Percentiles rank a stretch among this genome's conserved stretches.
phyloP scores from a whole-genome alignment of 2,888 invertebrate species.

The Tubiluchus corallicola region DNA sequence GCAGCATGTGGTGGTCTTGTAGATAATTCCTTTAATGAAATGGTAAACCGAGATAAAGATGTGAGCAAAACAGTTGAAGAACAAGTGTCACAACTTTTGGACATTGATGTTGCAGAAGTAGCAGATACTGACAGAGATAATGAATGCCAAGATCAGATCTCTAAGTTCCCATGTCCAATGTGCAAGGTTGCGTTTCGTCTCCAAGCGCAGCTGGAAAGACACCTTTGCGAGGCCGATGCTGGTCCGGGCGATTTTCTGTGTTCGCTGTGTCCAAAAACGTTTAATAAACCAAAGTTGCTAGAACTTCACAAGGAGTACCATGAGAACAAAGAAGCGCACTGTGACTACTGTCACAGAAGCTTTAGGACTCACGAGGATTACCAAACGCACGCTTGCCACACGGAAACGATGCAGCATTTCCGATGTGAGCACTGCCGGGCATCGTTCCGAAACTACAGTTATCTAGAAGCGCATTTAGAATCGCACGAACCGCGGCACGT shows the following conservation, averaged over 20 bases:
- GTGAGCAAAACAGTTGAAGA: too few relatives aligned
- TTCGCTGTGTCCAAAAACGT: constrained; percentile 28
- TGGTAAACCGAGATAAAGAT: too few relatives aligned
- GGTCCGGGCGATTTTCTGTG: constrained; percentile 17
- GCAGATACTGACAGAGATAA: too few relatives aligned
- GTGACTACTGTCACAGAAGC: constrained; percentile 23
- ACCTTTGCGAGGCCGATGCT: background rate
- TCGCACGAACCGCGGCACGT: constrained; percentile 21
- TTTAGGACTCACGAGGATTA: constrained; percentile 24
- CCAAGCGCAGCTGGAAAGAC: background rate
- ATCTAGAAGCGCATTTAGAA: constrained; percentile 24
- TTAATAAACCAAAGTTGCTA: constrained; percentile 32
- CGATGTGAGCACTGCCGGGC: constrained; percentile 16
- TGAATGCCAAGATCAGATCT: too few relatives aligned
- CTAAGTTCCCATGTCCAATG: background rate
- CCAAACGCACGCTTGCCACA: constrained; percentile 19
- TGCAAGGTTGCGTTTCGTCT: background rate
- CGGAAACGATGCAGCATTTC: constrained; percentile 13
- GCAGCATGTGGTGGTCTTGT: too few relatives aligned
- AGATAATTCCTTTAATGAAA: too few relatives aligned
- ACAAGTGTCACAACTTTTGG: too few relatives aligned
- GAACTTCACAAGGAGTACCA: constrained; percentile 33
- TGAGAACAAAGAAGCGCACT: constrained; percentile 20
- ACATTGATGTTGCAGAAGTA: too few relatives aligned
- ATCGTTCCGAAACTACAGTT: constrained; percentile 18